phyloP scores from a whole-genome alignment of 2,113 vertebrate genomes.

The Danio rerio region DNA sequence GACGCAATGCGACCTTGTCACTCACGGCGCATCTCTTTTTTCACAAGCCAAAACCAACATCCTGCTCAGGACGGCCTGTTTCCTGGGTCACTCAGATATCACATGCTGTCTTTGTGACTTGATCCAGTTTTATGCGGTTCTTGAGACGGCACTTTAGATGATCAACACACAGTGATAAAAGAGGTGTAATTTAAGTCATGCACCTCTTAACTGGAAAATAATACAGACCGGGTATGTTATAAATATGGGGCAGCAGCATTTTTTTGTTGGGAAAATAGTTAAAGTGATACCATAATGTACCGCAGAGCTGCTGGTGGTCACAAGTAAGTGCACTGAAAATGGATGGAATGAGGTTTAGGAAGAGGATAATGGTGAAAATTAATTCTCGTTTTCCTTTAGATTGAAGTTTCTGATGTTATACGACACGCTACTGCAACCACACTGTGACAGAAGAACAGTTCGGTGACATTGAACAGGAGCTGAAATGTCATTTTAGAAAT shows the following conservation, averaged over 20 bases:
- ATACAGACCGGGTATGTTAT: constrained; percentile 28
- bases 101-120: constrained; percentile 19
- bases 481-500: background rate
- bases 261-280: constrained; percentile 32
- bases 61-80: background rate
- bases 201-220: constrained; percentile 42
- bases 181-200: constrained; percentile 51
- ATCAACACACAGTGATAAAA: constrained; percentile 39
- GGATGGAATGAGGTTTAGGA: constrained; percentile 16
- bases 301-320: constrained; percentile 52
- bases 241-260: constrained; percentile 3
- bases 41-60: constrained; percentile 45
- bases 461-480: constrained; percentile 3
- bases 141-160: constrained; percentile 33
- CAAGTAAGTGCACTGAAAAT: constrained; percentile 48
- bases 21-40: constrained; percentile 32
- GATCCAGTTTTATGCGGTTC: constrained; percentile 51
- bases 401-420: background rate
- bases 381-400: constrained; percentile 18
- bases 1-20: constrained; percentile 32
- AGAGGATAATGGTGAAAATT: background rate
- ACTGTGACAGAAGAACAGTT: background rate
- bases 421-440: constrained; percentile 4
- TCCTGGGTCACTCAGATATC: constrained; percentile 18
- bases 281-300: constrained; percentile 63